Evolutionary conservation across 2,888 invertebrate species (phyloP), one percentile per base, ranked within the genome.

Genomic region (Papilio demoleus): DNA sequence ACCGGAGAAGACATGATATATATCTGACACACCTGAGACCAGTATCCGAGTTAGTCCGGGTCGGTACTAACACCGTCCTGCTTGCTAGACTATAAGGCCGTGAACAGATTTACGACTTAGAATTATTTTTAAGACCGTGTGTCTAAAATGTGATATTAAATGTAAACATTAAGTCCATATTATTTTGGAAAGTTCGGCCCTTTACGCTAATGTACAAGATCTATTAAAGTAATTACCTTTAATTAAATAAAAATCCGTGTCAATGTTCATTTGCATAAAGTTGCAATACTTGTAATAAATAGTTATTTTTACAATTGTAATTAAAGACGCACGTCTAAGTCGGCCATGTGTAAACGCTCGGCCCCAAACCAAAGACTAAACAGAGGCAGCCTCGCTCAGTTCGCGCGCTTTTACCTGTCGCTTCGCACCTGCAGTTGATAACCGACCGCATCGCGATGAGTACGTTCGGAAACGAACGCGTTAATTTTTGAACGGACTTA

Each of bases 371-470:
- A 78, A 76, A 71, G 70, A 73, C 68, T 70, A 78, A 76, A 75
- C 80, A 76, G 81, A 79, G 79, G 81, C 83, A 85, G 83, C 86
- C 84, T 84, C 84, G 81, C 83, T 77, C 76, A 75, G 74, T 76
- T 34, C 70, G 53, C 53, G 53, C 71, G 71, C 53, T 31, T 56
- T 56, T 73, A 74, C 74, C 71, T 73, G 74, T 70, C 72, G 70
- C 72, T 70, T 71, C 70, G 72, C 75, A 80, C 81, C 81, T 77
- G 74, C 82, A 90, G 90, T 90, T 86, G 84, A 86, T 84, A 87
- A 85, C 83, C 84, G 83, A 84, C 87, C 82, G 85, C 82, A 77
- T 79, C 73, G 76, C 75, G 71, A 85, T 73, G 77, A 81, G 77
- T 84, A 87, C 88, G 70, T 75, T 74, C 72, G 59, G 59, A 34